A percentile compares a stretch with the other conserved stretches of the same genome.
Conservation (phyloP, 1,140 invertebrate genomes). For the Coboldia fuscipes region DNA sequence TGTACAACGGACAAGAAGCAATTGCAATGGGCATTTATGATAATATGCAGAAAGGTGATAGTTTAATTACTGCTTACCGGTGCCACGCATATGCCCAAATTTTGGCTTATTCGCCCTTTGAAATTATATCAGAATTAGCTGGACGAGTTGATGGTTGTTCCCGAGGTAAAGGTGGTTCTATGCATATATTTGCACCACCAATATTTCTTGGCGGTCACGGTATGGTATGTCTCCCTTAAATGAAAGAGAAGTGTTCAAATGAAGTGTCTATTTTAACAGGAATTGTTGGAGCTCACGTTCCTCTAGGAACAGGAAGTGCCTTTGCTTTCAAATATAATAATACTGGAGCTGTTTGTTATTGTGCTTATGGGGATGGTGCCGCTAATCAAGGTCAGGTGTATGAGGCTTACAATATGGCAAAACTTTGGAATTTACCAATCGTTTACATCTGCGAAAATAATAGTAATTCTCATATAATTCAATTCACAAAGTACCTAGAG, state of each 20-base stretch:
- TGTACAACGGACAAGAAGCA: constrained; percentile 55
- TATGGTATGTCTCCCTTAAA: constrained; percentile 58
- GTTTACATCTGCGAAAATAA: constrained; percentile 65
- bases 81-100: constrained; percentile 41
- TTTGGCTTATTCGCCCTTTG: constrained; percentile 52
- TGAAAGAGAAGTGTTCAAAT: too few species aligned
- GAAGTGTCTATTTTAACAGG: too few species aligned
- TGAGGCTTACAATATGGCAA: constrained; percentile 11
- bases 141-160: constrained; percentile 44
- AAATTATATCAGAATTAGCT: constrained; percentile 72
- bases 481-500: too few species aligned
- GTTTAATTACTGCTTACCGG: constrained; percentile 49
- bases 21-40: constrained; percentile 30
- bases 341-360: constrained; percentile 31
- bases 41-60: constrained; percentile 32
- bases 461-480: too few species aligned
- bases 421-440: constrained; percentile 38
- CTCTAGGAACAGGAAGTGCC: constrained; percentile 32
- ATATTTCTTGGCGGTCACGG: constrained; percentile 80
- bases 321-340: constrained; percentile 39
- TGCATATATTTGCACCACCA: constrained; percentile 34
- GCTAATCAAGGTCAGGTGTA: constrained; percentile 38
- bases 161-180: constrained; percentile 47
- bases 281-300: too few species aligned
- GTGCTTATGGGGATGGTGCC: constrained; percentile 54